phyloP scores from a whole-genome alignment of 1,140 invertebrate species.

The Campodea augens region DNA sequence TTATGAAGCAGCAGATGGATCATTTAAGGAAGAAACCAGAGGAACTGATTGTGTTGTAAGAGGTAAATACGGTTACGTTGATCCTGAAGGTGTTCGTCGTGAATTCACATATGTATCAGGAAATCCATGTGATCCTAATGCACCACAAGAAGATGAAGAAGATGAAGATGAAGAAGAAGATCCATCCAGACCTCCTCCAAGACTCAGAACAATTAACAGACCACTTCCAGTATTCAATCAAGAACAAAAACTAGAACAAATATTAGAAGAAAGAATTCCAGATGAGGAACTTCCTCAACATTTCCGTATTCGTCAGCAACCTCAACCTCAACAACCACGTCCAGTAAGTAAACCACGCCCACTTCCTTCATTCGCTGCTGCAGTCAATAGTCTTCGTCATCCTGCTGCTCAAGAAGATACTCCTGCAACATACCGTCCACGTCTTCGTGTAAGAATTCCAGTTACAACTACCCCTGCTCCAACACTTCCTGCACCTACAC shows the following conservation, averaged over 20 bases:
- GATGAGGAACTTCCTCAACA: slow-evolving; percentile 11
- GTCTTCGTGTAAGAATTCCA: too few relatives aligned
- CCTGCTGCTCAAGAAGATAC: too few relatives aligned
- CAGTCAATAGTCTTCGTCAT: too few relatives aligned
- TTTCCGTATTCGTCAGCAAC: slow-evolving; percentile 10
- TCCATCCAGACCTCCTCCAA: background rate
- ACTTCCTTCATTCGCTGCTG: too few relatives aligned
- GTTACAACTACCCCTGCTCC: too few relatives aligned
- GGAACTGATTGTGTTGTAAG: slow-evolving; percentile 69
- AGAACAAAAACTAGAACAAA: slow-evolving; percentile 13
- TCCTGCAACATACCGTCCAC: too few relatives aligned
- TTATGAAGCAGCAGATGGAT: slow-evolving; percentile 73
- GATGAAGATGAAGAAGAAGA: slow-evolving; percentile 27
- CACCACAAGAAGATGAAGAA: slow-evolving; percentile 38
- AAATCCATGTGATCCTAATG: slow-evolving; percentile 70
- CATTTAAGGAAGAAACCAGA: slow-evolving; percentile 70
- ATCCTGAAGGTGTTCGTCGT: slow-evolving; percentile 67
- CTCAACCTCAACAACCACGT: too few relatives aligned
- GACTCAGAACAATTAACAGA: background rate
- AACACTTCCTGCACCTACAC: too few relatives aligned
- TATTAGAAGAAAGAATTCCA: slow-evolving; percentile 12
- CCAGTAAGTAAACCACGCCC: too few relatives aligned
- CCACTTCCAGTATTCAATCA: background rate
- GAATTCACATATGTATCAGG: slow-evolving; percentile 80
- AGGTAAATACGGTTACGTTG: slow-evolving; percentile 74